A percentile compares a stretch with the other conserved stretches of the same genome.
phyloP scores from a whole-genome alignment of 30 jellyfish, hydroid and myxozoan genomes.

The Rhopilema esculentum region DNA sequence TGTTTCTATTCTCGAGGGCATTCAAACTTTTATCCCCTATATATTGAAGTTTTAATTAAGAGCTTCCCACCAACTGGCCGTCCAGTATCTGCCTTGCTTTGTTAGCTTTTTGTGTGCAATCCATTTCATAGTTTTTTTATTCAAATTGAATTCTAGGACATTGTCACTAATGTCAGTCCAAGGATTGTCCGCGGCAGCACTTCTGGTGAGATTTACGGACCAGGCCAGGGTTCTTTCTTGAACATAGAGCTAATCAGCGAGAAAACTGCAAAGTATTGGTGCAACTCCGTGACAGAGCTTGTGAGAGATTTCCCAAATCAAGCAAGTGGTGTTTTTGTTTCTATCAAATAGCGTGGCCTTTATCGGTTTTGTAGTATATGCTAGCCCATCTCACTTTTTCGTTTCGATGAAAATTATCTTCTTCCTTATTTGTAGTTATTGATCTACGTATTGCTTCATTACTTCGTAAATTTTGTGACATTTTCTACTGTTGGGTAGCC shows the following conservation, averaged over 20 bases:
- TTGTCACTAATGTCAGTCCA: slow-evolving; percentile 87
- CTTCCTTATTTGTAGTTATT: too few species aligned
- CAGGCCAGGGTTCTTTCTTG: slow-evolving; percentile 95
- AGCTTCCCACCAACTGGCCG: too few species aligned
- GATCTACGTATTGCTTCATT: too few species aligned
- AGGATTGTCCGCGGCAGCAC: slow-evolving; percentile 96
- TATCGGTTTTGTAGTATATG: too few species aligned
- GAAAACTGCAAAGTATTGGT: slow-evolving; percentile 92
- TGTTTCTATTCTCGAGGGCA: too few species aligned
- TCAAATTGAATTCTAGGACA: slow-evolving; percentile 53
- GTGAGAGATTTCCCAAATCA: slow-evolving; percentile 86
- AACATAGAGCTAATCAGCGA: slow-evolving; percentile 91
- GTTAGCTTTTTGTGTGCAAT: background rate
- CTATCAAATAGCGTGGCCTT: background rate
- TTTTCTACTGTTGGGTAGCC: too few species aligned
- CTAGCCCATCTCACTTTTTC: too few species aligned
- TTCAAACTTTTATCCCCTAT: background rate
- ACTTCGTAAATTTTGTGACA: too few species aligned
- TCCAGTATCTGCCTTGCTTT: too few species aligned
- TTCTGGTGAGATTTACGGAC: slow-evolving; percentile 91
- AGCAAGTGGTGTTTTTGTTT: slow-evolving; percentile 24
- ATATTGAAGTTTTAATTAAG: background rate
- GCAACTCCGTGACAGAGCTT: slow-evolving; percentile 78
- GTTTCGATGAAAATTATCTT: too few species aligned
- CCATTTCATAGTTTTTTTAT: background rate